Evolutionary conservation across 2,113 vertebrate genomes (phyloP), one percentile per base, ranked within the genome.

Genomic region (Trogon surrucura): DNA sequence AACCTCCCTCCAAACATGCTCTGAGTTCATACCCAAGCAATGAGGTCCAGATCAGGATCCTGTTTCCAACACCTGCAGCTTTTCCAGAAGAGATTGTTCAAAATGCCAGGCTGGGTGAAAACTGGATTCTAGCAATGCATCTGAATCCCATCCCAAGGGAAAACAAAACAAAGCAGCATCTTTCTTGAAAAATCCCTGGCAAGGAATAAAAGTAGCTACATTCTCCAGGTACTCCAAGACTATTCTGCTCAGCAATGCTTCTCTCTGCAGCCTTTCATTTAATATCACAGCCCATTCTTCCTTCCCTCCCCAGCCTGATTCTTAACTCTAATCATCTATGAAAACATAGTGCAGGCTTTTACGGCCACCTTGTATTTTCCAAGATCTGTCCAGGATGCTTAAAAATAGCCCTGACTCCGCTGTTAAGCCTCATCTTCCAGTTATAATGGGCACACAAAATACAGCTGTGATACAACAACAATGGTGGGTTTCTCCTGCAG

Each of bases 221-320:
- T 34, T 92, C 86, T 92, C 77, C 69, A 82, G 69, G 83, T 77
- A 88, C 12, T 51, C 84, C 41, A 72, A 88, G 71, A 56, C 16
- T 79, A 51, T 90, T 93, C 69, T 92, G 56, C 67, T 69, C 41
- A 30, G 65, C n/a, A 61, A 32, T 72, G 56, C 21, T 95, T 93
- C 73, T 85, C 16, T 91, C n/a, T 87, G 10, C 69, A 93, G 53
- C 61, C 32, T 96, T 95, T 95, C 36, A 65, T 79, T 94, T 93
- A 80, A 57, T 69, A 94, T 72, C 80, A 73, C 67, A 92, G 45
- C 45, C 45, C 19, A 38, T 86, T n/a, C 36, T 91, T 61, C 65
- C 75, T 75, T 89, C 69, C 56, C 88, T 80, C 80, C 45, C 57
- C 13, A 86, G 44, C 34, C 50, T 34, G 41, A 78, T 88, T 85